Conservation (phyloP, 2,797 vertebrate genomes). For the Semaprochilodus insignis region DNA sequence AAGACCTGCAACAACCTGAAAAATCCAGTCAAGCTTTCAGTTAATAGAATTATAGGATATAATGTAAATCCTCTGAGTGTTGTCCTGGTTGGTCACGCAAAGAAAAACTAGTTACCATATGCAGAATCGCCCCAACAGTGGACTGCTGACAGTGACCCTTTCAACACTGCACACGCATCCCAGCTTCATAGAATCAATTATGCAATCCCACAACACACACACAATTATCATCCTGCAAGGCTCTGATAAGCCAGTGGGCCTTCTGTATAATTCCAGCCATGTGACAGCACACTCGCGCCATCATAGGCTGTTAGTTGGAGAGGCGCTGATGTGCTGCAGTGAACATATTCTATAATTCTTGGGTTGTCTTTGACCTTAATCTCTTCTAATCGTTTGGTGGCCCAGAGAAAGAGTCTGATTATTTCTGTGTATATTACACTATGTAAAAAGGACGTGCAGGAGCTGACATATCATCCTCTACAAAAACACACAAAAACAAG, state of each 20-base stretch:
- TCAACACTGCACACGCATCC: background rate
- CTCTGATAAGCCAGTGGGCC: background rate
- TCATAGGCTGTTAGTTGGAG: background rate
- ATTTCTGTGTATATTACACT: slow-evolving; percentile 47
- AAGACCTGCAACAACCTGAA: background rate
- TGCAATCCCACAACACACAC: background rate
- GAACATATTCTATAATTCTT: slow-evolving; percentile 69
- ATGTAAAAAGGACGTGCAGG: background rate
- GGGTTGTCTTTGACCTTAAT: slow-evolving; percentile 52
- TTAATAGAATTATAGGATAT: background rate
- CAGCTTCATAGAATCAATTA: slow-evolving; percentile 10
- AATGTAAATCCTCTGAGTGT: background rate
- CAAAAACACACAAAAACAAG: no score
- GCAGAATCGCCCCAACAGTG: background rate
- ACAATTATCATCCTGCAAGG: background rate
- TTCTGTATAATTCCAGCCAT: background rate
- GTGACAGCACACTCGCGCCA: background rate
- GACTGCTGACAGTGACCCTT: background rate
- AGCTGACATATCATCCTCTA: no score
- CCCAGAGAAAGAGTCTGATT: slow-evolving; percentile 59
- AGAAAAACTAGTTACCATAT: background rate
- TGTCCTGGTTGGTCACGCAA: background rate
- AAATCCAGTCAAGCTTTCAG: background rate
- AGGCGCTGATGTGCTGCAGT: background rate
- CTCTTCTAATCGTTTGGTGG: slow-evolving; percentile 72